phyloP scores from a whole-genome alignment of 2,113 vertebrate genomes.

The Ovis canadensis region DNA sequence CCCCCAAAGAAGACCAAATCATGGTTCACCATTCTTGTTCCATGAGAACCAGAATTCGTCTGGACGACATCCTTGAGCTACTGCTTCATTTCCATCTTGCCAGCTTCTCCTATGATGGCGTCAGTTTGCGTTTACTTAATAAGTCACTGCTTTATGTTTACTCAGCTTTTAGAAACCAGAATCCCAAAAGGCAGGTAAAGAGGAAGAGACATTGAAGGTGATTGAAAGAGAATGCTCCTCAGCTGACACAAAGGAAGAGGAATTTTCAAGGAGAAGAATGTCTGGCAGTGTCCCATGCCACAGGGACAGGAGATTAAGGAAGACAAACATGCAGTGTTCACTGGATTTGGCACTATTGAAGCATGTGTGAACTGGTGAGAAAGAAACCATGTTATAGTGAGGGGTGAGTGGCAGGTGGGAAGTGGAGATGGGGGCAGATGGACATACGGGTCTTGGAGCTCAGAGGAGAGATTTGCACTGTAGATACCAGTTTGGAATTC shows the following conservation, averaged over 20 bases:
- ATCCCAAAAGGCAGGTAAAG: not conserved
- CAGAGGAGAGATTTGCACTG: not conserved
- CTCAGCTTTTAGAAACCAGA: not conserved
- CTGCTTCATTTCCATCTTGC: constrained; percentile 10
- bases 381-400: not conserved
- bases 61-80: not conserved
- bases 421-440: not conserved
- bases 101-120: not conserved
- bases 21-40: not conserved
- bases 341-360: not conserved
- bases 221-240: not conserved
- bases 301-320: not conserved
- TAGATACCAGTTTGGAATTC: not conserved
- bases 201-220: not conserved
- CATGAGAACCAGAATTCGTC: not conserved
- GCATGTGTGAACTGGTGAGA: not conserved
- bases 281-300: not conserved
- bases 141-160: not conserved
- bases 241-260: not conserved
- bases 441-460: not conserved
- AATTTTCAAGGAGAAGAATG: not conserved
- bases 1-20: not conserved
- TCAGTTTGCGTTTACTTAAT: constrained; percentile 1
- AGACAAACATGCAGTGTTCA: not conserved
- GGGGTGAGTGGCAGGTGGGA: not conserved